phyloP scores from a whole-genome alignment of 1,140 invertebrate genomes.

The Bombus ignitus region DNA sequence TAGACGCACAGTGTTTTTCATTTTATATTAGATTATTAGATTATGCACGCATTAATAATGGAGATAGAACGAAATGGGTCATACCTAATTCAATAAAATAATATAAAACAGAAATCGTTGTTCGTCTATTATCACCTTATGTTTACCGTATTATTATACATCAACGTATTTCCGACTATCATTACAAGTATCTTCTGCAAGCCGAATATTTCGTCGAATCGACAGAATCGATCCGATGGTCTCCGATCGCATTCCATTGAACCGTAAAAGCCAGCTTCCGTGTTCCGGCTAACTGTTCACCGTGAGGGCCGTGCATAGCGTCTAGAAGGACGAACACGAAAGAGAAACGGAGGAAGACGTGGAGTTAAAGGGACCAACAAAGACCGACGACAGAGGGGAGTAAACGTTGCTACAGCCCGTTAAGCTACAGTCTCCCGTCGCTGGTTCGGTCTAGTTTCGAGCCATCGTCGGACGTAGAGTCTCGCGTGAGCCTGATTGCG shows the following conservation, averaged over 20 bases:
- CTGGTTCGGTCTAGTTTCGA: slow-evolving; percentile 47
- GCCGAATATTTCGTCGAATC: slow-evolving; percentile 28
- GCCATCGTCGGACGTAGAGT: slow-evolving; percentile 24
- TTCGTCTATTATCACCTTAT: too few species aligned
- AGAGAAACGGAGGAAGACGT: neutral
- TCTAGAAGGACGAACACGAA: slow-evolving; percentile 46
- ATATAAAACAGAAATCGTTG: too few species aligned
- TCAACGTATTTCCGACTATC: too few species aligned
- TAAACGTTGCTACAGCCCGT: slow-evolving; percentile 8
- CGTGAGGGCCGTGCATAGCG: slow-evolving; percentile 31
- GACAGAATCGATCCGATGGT: slow-evolving; percentile 19
- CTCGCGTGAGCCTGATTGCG: slow-evolving; percentile 52
- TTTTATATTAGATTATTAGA: too few species aligned
- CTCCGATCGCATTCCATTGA: slow-evolving; percentile 59
- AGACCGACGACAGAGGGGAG: neutral
- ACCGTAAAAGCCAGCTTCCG: slow-evolving; percentile 65
- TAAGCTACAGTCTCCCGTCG: slow-evolving; percentile 14
- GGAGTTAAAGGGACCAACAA: neutral
- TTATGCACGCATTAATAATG: too few species aligned
- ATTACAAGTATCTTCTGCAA: neutral
- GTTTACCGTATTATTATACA: too few species aligned
- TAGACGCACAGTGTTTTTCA: too few species aligned
- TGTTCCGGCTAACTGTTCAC: slow-evolving; percentile 64
- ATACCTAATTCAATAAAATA: too few species aligned
- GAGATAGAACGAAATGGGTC: too few species aligned